Conservation (phyloP, 1,140 invertebrate genomes). For the Ylistrum balloti region DNA sequence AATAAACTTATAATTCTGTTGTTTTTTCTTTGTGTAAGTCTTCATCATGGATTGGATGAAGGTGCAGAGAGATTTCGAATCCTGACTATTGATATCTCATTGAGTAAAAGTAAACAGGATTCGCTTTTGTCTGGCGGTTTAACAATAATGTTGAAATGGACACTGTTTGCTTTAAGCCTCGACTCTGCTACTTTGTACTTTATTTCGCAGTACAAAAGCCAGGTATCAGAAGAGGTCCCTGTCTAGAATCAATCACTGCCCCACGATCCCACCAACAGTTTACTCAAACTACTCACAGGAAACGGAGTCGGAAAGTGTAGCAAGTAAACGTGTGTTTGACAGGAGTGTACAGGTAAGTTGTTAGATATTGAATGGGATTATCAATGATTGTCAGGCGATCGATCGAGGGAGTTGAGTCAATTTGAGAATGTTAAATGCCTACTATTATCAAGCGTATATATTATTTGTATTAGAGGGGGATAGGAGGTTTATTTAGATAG, state of each 20-base stretch:
- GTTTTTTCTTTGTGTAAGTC: neutral
- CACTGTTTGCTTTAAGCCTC: neutral
- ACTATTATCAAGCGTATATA: slow-evolving; percentile 20
- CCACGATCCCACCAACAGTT: neutral
- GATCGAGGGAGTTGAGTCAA: slow-evolving; percentile 37
- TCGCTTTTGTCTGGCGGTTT: neutral
- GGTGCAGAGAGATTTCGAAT: neutral
- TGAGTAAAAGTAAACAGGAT: slow-evolving; percentile 16
- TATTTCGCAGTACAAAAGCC: neutral
- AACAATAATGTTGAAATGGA: slow-evolving; percentile 6
- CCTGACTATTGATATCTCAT: neutral
- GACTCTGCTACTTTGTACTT: slow-evolving; percentile 15
- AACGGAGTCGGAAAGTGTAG: neutral
- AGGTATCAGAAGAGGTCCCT: neutral
- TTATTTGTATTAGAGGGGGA: slow-evolving; percentile 38
- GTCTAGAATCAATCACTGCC: neutral
- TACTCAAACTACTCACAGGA: neutral
- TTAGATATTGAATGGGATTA: neutral
- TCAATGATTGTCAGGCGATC: neutral
- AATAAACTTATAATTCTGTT: neutral
- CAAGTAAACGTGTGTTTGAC: neutral
- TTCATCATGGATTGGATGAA: neutral
- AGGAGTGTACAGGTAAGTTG: slow-evolving; percentile 24
- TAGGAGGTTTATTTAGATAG: neutral
- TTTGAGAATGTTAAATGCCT: slow-evolving; percentile 29